Base-by-base conservation (phyloP, 1,140 invertebrate genomes). In the Daktulosphaira vitifoliae region DNA sequence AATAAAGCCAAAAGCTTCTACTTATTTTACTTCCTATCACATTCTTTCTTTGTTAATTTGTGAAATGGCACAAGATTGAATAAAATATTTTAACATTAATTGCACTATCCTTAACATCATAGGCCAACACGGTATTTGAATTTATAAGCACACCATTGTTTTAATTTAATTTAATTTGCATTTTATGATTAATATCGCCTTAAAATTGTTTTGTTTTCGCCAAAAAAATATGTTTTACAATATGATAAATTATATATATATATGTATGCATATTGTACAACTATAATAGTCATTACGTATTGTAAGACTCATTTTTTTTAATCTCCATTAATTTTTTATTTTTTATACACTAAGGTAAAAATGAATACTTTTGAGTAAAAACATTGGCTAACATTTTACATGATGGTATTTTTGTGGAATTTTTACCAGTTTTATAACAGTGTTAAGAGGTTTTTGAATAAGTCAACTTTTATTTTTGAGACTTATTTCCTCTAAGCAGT, bases 141-240 rank as follows among this genome's bases (percentile, higher is more conserved):
- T 62, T 62, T 62, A 62, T 62, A 62, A 62, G 56, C 56, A 62
- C 56, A 62, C 56, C 56, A 62, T 62, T 62, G 46, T 62, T 33
- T 48, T 62, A 3, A 20, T 62, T 62, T 44, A 29, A 33, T 62
- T 44, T 44, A 15, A 48, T 56, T 56, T 56, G 53, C 53, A 56
- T 54, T 38, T 25, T 26, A 56, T 42, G 13, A 37, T 37, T 13
- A n/a, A n/a, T n/a, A 13, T 37, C 13, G 33, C 33, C 5, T 37
- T 13, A 37, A 37, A 7, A 6, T 5, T 37, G 13, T 37, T 37
- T 37, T 13, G 33, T 37, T 37, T 37, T 37, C 33, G 5, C 33
- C 5, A 37, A 37, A 13, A 37, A 37, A 37, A 37, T 37, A 37
- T 7, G n/a, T n/a, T n/a, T n/a, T n/a, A n/a, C n/a, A n/a, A n/a